Evolutionary conservation across 2,113 vertebrate genomes (phyloP).

Genomic region (Hydrochoerus hydrochaeris): DNA sequence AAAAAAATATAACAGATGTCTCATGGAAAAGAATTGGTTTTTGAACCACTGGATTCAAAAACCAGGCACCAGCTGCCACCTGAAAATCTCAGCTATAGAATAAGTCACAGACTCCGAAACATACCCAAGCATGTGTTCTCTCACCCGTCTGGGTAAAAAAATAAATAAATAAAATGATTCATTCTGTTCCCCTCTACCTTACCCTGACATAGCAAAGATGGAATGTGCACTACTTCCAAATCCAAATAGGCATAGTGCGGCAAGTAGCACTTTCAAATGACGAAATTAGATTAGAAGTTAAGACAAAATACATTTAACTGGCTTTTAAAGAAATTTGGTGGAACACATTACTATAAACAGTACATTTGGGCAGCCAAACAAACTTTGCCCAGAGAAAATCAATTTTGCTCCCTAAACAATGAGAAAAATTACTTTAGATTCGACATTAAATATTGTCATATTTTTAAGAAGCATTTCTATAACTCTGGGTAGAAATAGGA

Average conservation of each 20-base stretch:
- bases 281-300: slow-evolving; percentile 82
- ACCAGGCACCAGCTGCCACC: slow-evolving; percentile 58
- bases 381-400: slow-evolving; percentile 78
- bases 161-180: slow-evolving; percentile 52
- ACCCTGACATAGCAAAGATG: slow-evolving; percentile 68
- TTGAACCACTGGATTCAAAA: slow-evolving; percentile 67
- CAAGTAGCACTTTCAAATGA: slow-evolving; percentile 76
- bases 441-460: slow-evolving; percentile 70
- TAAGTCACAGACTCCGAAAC: slow-evolving; percentile 29
- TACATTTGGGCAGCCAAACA: slow-evolving; percentile 79
- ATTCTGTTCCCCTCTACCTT: slow-evolving; percentile 58
- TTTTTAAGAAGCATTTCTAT: slow-evolving; percentile 71
- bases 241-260: slow-evolving; percentile 71
- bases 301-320: slow-evolving; percentile 81
- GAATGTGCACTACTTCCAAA: slow-evolving; percentile 73
- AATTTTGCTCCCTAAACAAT: slow-evolving; percentile 66
- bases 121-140: not conserved
- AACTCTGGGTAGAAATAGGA: slow-evolving; percentile 76
- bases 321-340: slow-evolving; percentile 81
- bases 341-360: slow-evolving; percentile 81
- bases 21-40: slow-evolving; percentile 56
- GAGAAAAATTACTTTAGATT: slow-evolving; percentile 78
- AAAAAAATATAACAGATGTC: slow-evolving; percentile 42
- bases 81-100: slow-evolving; percentile 53
- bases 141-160: not conserved